Evolutionary conservation across 2,113 vertebrate genomes (phyloP).

Genomic region (Salvelinus alpinus): DNA sequence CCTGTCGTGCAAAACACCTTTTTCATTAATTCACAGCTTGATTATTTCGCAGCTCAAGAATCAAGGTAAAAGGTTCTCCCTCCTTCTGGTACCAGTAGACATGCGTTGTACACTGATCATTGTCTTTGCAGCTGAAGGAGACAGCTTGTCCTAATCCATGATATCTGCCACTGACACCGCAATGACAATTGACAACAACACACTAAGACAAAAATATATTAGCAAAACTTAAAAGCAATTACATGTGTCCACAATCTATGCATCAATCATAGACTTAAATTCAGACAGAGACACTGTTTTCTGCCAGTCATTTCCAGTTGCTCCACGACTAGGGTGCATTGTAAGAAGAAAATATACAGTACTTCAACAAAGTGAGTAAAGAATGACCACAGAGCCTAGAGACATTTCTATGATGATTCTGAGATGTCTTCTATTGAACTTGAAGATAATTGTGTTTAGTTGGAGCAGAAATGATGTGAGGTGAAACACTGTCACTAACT

Average conservation of each 20-base stretch:
- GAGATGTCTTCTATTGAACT: neutral
- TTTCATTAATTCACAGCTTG: too few relatives aligned
- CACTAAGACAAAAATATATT: neutral
- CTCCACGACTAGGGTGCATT: too few relatives aligned
- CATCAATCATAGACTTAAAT: neutral
- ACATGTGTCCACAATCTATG: neutral
- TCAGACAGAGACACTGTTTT: too few relatives aligned
- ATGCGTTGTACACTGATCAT: neutral
- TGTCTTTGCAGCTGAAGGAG: constrained; percentile 23
- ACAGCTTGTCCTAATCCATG: constrained; percentile 11
- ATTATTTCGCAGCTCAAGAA: too few relatives aligned
- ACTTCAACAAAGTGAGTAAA: too few relatives aligned
- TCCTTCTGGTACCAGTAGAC: constrained; percentile 49
- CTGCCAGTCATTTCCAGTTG: too few relatives aligned
- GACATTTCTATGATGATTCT: neutral
- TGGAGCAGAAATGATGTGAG: too few relatives aligned
- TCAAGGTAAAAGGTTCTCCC: neutral
- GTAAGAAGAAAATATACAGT: too few relatives aligned
- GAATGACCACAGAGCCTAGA: too few relatives aligned
- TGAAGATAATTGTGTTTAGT: too few relatives aligned
- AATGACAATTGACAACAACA: neutral
- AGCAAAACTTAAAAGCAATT: neutral
- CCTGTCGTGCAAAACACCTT: too few relatives aligned
- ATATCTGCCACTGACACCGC: constrained; percentile 5
- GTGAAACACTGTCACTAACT: too few relatives aligned